A percentile compares a stretch with the other conserved stretches of the same genome.
Evolutionary conservation across 2,797 vertebrate species (phyloP).

Genomic region (Hydrolagus colliei): DNA sequence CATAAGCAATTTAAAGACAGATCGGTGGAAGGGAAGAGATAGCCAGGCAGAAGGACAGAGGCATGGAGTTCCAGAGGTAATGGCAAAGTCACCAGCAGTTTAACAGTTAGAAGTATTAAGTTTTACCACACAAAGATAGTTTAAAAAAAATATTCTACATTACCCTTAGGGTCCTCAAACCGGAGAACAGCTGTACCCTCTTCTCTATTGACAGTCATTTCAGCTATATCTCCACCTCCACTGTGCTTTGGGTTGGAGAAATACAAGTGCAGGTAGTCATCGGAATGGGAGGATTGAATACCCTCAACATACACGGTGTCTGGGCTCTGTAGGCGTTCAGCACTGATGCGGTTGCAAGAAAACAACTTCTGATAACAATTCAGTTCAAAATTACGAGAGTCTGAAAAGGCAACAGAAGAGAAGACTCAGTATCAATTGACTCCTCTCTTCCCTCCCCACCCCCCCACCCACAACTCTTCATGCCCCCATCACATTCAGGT

Average conservation of each 20-base stretch:
- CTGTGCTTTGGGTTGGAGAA: constrained; percentile 43
- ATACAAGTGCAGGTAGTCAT: constrained; percentile 38
- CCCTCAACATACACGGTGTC: constrained; percentile 45
- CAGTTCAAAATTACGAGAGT: constrained; percentile 39
- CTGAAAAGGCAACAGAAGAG: constrained; percentile 35
- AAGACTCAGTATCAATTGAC: background rate
- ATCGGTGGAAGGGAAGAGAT: background rate
- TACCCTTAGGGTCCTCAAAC: constrained; percentile 44
- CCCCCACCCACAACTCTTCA: too few species aligned
- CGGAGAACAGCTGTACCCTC: constrained; percentile 37
- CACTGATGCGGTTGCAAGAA: constrained; percentile 40
- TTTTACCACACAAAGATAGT: background rate
- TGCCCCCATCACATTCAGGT: too few species aligned
- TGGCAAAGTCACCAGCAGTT: background rate
- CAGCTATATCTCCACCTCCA: constrained; percentile 40
- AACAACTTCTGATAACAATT: constrained; percentile 42
- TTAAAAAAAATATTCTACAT: background rate
- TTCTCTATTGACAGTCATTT: constrained; percentile 35
- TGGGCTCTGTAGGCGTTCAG: constrained; percentile 38
- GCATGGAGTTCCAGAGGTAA: background rate
- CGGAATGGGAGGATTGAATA: constrained; percentile 37
- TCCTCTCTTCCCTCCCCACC: too few species aligned
- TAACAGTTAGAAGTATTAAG: background rate
- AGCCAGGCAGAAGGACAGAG: background rate
- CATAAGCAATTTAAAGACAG: background rate